A percentile compares a stretch with the other conserved stretches of the same genome.
phyloP scores from a whole-genome alignment of 2,888 invertebrate species.

The Polyommatus iphigenia region DNA sequence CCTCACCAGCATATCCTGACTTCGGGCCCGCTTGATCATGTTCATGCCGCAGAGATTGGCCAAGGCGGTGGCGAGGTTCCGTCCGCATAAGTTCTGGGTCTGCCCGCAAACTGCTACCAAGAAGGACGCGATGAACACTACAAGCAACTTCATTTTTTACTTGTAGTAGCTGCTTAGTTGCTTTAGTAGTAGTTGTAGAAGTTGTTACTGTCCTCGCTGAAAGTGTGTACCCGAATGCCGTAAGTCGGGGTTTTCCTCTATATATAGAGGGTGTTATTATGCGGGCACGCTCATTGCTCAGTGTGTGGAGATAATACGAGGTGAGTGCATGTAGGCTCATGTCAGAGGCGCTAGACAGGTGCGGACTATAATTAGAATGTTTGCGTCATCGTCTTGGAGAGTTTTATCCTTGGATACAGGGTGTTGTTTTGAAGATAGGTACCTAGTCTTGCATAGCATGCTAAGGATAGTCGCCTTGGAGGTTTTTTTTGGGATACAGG shows the following conservation, averaged over 20 bases:
- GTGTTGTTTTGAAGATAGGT: background rate
- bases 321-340: constrained; percentile 16
- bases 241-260: background rate
- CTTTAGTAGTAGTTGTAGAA: background rate
- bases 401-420: background rate
- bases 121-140: background rate
- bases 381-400: constrained; percentile 1
- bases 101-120: background rate
- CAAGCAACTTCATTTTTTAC: background rate
- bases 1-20: background rate
- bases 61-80: constrained; percentile 14
- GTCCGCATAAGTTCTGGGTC: constrained; percentile 16
- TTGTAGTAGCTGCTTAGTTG: background rate
- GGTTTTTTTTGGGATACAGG: no score
- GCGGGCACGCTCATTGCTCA: background rate
- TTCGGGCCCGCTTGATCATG: constrained; percentile 16
- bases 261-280: constrained; percentile 1
- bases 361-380: background rate
- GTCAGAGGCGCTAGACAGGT: constrained; percentile 3
- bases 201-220: background rate
- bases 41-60: constrained; percentile 12
- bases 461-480: background rate
- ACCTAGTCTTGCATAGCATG: background rate
- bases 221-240: background rate
- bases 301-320: constrained; percentile 1